Evolutionary conservation across 64 coral and sea anemone species (phyloP).

Genomic region (Montipora cactus): DNA sequence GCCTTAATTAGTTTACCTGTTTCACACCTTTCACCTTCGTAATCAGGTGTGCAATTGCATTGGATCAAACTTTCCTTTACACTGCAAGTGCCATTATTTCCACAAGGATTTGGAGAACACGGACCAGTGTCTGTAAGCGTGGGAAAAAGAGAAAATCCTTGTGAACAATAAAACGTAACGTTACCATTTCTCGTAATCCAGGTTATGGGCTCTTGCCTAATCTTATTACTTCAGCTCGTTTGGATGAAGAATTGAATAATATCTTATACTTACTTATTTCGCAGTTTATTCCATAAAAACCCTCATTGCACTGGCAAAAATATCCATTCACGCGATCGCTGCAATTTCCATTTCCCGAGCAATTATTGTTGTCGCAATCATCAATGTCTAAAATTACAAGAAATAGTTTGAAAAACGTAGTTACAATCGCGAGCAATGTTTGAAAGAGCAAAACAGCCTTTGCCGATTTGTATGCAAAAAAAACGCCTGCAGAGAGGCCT

Average conservation of each 20-base stretch:
- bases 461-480: no score
- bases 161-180: no score
- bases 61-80: neutral
- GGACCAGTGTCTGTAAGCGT: neutral
- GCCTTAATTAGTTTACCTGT: neutral
- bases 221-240: no score
- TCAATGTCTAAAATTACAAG: neutral
- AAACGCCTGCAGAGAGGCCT: no score
- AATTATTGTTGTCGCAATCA: neutral
- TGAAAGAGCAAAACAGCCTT: no score
- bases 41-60: neutral
- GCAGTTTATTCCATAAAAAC: conserved; percentile 9
- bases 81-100: neutral
- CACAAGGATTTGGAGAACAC: neutral
- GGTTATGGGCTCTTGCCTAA: no score
- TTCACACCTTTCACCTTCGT: conserved; percentile 6
- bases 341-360: neutral
- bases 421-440: neutral
- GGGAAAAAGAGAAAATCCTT: neutral
- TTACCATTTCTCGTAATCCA: no score
- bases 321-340: neutral
- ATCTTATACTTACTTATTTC: neutral
- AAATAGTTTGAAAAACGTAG: neutral
- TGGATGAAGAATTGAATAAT: no score
- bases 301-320: neutral